Evolutionary conservation across 2,797 vertebrate genomes (phyloP).

Genomic region (Lithobates pipiens): DNA sequence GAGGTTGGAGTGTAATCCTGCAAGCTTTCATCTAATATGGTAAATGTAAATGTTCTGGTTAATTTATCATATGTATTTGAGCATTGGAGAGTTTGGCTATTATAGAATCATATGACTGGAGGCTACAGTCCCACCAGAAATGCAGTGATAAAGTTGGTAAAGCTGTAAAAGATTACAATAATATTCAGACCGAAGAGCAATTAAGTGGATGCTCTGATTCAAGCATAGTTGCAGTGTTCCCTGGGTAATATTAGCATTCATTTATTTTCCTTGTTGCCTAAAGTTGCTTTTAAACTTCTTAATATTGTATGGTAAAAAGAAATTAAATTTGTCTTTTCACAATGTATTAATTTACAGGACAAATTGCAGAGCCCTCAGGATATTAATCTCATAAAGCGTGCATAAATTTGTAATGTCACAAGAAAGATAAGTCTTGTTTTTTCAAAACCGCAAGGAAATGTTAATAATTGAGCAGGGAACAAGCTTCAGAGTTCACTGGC

Average conservation of each 20-base stretch:
- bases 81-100: no score
- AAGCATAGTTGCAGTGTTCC: no score
- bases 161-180: no score
- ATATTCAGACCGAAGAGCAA: no score
- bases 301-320: not conserved
- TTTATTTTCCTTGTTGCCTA: not conserved
- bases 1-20: no score
- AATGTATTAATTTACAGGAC: constrained; percentile 37
- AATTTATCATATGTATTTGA: no score
- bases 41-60: no score
- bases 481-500: constrained; percentile 85
- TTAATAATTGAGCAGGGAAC: constrained; percentile 81
- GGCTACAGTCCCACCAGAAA: no score
- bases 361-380: constrained; percentile 41
- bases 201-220: not conserved
- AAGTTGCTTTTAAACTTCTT: not conserved
- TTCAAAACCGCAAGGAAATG: constrained; percentile 71
- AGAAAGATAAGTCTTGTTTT: constrained; percentile 69
- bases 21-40: no score
- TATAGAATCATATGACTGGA: no score
- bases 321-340: constrained; percentile 35
- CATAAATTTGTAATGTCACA: constrained; percentile 68
- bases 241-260: not conserved
- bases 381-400: constrained; percentile 44
- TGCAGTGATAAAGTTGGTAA: no score